Conservation (phyloP, 2,888 invertebrate genomes). For the Polydrusus pterygomalis region DNA sequence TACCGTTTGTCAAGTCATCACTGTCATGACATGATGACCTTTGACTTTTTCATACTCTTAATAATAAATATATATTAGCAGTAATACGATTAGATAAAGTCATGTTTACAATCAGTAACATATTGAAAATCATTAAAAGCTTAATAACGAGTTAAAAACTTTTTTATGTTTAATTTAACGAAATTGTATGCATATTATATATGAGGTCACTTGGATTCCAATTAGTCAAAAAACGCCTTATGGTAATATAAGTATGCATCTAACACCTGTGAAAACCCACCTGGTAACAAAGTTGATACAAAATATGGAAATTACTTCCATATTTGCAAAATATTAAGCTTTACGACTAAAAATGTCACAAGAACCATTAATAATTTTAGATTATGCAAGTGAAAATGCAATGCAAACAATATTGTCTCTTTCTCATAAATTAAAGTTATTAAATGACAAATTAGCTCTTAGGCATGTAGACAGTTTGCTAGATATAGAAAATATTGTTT, state of each 20-base stretch:
- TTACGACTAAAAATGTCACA: conserved; percentile 26
- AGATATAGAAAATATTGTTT: neutral
- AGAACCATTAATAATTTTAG: conserved; percentile 11
- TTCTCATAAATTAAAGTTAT: conserved; percentile 17
- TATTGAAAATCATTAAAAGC: too few species aligned
- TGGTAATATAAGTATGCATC: conserved; percentile 2
- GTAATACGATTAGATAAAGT: too few species aligned
- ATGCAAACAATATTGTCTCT: conserved; percentile 23
- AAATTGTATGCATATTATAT: too few species aligned
- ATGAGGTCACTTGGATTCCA: too few species aligned
- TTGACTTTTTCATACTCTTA: conserved; percentile 12
- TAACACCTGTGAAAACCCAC: conserved; percentile 22
- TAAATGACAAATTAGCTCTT: conserved; percentile 13
- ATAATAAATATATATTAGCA: too few species aligned
- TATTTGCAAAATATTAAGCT: conserved; percentile 17
- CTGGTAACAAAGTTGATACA: neutral
- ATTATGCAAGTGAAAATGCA: conserved; percentile 24
- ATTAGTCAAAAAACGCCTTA: neutral
- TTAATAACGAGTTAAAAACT: too few species aligned
- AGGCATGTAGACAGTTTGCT: neutral
- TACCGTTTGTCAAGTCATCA: conserved; percentile 4
- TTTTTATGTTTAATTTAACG: too few species aligned
- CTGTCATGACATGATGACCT: conserved; percentile 3
- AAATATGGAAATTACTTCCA: conserved; percentile 15
- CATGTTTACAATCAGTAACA: too few species aligned